Base-by-base conservation (phyloP, 1,140 invertebrate genomes). In the Ectropis grisescens region DNA sequence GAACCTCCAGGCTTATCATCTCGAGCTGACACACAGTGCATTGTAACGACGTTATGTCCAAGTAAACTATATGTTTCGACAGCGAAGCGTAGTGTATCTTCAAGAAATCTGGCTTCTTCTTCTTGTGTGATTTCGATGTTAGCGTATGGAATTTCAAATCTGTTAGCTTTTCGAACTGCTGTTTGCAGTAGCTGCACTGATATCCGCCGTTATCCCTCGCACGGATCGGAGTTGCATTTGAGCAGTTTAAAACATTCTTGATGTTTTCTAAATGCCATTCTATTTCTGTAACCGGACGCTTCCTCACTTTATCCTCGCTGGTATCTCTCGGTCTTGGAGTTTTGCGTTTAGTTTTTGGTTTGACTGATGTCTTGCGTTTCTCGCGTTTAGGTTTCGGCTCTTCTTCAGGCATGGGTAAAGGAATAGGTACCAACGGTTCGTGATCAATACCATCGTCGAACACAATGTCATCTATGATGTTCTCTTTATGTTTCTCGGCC, bases 181-280 rank as follows among this genome's bases (percentile, higher is more conserved):
- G 28, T 7, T 37, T 15, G 16, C 62, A 67, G 32, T 56, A 67
- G 22, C 47, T 48, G 27, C 62, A 67, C 1, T 26, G 35, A 35
- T 54, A 64, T 0, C 54, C 38, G 0, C 36, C 29, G 23, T 50
- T 51, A 8, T 44, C 54, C 1, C 41, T 40, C 11, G 47, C 39
- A 6, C 45, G 36, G 11, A 67, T 47, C 0, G 58, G 53, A 0
- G 62, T 58, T 0, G 65, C 65, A 15, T 69, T 69, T 0, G 65
- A 58, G 14, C 48, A 37, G 13, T 47, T 39, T 7, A 69, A 13
- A 11, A 65, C 39, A 1, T 42, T 48, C 3, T 37, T 28, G 4
- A 69, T 50, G 23, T 69, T 69, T 1, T 61, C 43, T 2, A 48
- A 46, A 11, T 58, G 54, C 41, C 57, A 57, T 13, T 41, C 39